Conservation (phyloP, 2,797 vertebrate genomes). For the Gymnoscopelus microlampas region DNA sequence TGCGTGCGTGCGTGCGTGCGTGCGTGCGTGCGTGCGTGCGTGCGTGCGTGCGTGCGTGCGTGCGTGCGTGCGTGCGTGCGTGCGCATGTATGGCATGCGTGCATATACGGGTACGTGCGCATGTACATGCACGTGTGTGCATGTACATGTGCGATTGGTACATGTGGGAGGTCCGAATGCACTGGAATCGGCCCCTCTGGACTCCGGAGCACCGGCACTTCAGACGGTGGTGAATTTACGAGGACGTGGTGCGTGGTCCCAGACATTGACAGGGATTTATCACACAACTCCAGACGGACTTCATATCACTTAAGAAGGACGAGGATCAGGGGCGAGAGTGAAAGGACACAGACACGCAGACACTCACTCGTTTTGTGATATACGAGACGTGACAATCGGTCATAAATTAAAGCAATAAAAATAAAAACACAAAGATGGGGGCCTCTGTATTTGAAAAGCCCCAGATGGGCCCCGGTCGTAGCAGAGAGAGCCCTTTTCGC, state of each 20-base stretch:
- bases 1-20: slow-evolving; percentile 6
- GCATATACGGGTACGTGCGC: not conserved
- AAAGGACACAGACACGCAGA: slow-evolving; percentile 29
- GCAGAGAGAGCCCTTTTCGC: slow-evolving; percentile 35
- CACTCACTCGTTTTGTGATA: slow-evolving; percentile 50
- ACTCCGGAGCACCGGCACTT: slow-evolving; percentile 40
- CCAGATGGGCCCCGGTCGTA: slow-evolving; percentile 66
- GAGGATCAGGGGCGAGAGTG: slow-evolving; percentile 4
- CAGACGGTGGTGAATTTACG: slow-evolving; percentile 62
- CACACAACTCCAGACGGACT: slow-evolving; percentile 25
- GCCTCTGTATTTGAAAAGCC: slow-evolving; percentile 43
- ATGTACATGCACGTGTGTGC: not conserved
- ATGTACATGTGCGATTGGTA: not conserved
- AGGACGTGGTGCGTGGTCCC: slow-evolving; percentile 32
- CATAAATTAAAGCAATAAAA: slow-evolving; percentile 73
- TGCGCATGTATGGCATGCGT: slow-evolving; percentile 5
- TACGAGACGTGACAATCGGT: slow-evolving; percentile 58
- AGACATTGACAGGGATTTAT: slow-evolving; percentile 24
- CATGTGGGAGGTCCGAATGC: slow-evolving; percentile 47
- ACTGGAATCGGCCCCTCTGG: slow-evolving; percentile 27
- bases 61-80: slow-evolving; percentile 23
- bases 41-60: not conserved
- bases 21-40: not conserved
- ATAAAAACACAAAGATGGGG: slow-evolving; percentile 56
- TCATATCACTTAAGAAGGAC: slow-evolving; percentile 55